phyloP scores from a whole-genome alignment of 2,113 vertebrate genomes.

The Stegostoma tigrinum region DNA sequence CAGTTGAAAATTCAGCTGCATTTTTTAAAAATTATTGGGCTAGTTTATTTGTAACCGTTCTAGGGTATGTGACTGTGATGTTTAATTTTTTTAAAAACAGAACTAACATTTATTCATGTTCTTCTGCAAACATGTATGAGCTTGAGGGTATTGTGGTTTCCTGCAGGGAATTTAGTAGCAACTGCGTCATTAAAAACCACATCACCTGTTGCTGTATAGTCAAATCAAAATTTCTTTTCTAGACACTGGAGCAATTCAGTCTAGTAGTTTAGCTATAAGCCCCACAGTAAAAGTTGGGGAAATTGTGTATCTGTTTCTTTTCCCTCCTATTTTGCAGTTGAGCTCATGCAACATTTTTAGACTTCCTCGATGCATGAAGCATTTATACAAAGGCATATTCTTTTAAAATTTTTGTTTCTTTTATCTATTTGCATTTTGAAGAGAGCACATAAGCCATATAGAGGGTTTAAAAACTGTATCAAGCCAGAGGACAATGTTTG shows the following conservation, averaged over 20 bases:
- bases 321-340: not conserved
- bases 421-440: not conserved
- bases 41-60: slow-evolving; percentile 5
- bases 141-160: slow-evolving; percentile 15
- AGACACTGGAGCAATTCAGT: not conserved
- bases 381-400: not conserved
- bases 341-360: not conserved
- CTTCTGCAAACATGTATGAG: slow-evolving; percentile 8
- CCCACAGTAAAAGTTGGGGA: not conserved
- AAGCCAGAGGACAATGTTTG: not conserved
- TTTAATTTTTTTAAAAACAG: not conserved
- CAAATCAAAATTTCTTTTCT: slow-evolving; percentile 26
- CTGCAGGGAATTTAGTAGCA: not conserved
- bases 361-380: not conserved
- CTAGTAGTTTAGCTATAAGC: not conserved
- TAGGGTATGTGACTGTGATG: not conserved
- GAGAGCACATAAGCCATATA: not conserved
- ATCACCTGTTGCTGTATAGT: slow-evolving; percentile 19
- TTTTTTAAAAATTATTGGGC: not conserved
- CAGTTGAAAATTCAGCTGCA: not conserved
- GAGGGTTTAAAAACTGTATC: not conserved
- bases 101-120: not conserved
- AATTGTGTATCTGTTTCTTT: not conserved
- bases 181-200: not conserved
- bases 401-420: not conserved